Evolutionary conservation across 2,113 vertebrate genomes (phyloP).

Genomic region (Poeciliopsis turrubarensis): DNA sequence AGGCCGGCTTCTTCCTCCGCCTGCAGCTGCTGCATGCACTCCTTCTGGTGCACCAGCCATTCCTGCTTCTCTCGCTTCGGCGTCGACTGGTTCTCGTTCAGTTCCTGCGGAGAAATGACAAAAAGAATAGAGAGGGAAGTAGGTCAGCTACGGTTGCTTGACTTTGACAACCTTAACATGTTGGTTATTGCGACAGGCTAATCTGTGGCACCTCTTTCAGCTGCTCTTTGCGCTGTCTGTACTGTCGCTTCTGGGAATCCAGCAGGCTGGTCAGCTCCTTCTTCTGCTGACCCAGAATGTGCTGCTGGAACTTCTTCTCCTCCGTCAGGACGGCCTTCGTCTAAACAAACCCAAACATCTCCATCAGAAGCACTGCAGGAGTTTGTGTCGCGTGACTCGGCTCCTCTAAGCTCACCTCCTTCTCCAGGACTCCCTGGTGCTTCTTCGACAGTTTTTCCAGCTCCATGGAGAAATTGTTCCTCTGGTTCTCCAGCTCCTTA

Average conservation of each 20-base stretch:
- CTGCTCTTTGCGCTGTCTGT: conserved; percentile 91
- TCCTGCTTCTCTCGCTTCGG: conserved; percentile 93
- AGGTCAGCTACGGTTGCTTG: too few relatives aligned
- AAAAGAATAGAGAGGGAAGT: too few relatives aligned
- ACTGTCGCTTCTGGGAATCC: conserved; percentile 90
- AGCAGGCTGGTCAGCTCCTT: conserved; percentile 87
- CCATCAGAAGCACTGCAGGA: too few relatives aligned
- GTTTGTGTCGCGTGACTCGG: not conserved
- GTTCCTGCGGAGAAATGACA: conserved; percentile 76
- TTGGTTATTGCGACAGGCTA: too few relatives aligned
- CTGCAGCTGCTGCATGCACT: conserved; percentile 89
- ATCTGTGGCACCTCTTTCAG: conserved; percentile 85
- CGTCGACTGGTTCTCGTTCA: conserved; percentile 92
- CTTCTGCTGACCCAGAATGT: conserved; percentile 91
- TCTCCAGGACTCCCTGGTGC: conserved; percentile 87
- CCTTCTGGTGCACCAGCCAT: conserved; percentile 92
- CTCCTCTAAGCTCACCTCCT: conserved; percentile 78
- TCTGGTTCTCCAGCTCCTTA: conserved; percentile 90
- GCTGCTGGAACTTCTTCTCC: conserved; percentile 94
- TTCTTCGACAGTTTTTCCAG: conserved; percentile 88
- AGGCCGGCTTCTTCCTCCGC: conserved; percentile 89
- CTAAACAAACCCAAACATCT: conserved; percentile 42
- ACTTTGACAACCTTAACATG: too few relatives aligned
- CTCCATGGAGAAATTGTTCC: conserved; percentile 87
- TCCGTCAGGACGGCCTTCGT: conserved; percentile 83